A percentile compares a stretch with the other conserved stretches of the same genome.
These are phyloP conservation scores for Pelusios castaneus DNA, from an alignment of 2,113 vertebrate species.

Conservation along the genomic window DNA sequence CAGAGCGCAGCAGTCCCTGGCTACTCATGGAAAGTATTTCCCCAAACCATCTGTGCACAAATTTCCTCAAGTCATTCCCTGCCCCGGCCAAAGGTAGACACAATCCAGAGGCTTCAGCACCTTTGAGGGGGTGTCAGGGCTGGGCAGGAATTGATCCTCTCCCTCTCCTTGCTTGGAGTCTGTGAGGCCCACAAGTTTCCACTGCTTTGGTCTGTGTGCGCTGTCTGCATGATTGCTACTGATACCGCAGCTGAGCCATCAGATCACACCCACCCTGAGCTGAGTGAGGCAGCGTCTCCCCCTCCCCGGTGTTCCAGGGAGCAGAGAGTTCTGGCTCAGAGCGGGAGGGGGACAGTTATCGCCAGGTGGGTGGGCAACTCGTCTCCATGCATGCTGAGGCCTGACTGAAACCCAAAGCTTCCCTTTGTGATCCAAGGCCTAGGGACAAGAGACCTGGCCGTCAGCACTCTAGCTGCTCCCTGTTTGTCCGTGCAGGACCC, in stretches of 20 bases:
- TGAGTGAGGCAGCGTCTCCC: not conserved
- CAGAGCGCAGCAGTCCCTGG: rapidly evolving
- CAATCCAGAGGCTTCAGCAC: not conserved
- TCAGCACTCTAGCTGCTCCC: not conserved
- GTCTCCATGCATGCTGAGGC: not conserved
- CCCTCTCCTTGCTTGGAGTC: not conserved
- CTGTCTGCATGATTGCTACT: not conserved
- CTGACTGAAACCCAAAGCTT: not conserved
- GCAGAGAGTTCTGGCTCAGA: not conserved
- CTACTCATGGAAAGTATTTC: not conserved
- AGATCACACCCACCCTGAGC: not conserved
- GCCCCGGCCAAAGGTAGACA: not conserved
- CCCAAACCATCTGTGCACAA: rapidly evolving
- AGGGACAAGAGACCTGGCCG: not conserved
- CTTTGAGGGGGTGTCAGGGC: not conserved
- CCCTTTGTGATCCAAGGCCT: not conserved
- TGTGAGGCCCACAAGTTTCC: not conserved
- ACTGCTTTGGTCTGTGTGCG: not conserved
- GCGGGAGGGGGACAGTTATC: not conserved
- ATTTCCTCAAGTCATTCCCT: not conserved
- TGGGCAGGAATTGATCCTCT: not conserved
- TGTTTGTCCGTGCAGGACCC: too few species aligned
- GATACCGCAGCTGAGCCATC: not conserved
- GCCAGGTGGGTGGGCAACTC: not conserved
- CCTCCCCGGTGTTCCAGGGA: not conserved